phyloP scores from a whole-genome alignment of 2,113 vertebrate genomes.

The Mastomys coucha region DNA sequence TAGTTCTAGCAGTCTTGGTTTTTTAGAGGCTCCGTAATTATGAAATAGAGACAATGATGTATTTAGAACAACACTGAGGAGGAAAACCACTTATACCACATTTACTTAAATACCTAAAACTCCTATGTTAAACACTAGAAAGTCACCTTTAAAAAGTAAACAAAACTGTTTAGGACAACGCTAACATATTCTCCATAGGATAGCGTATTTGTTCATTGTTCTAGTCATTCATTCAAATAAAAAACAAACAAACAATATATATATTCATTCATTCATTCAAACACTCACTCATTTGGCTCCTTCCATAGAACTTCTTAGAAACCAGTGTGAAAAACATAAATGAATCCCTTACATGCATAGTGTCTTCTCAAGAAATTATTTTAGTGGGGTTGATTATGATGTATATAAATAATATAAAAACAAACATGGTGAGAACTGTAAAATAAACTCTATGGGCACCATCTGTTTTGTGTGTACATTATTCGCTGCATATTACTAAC shows the following conservation, averaged over 20 bases:
- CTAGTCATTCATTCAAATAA: slow-evolving; percentile 22
- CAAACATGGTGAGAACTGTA: slow-evolving; percentile 51
- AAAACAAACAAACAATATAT: not conserved
- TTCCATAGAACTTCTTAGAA: slow-evolving; percentile 25
- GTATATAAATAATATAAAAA: slow-evolving; percentile 60
- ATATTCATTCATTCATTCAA: not conserved
- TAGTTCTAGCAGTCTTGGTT: not conserved
- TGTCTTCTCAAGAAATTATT: slow-evolving; percentile 58
- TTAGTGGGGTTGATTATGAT: slow-evolving; percentile 46
- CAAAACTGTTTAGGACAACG: slow-evolving; percentile 8
- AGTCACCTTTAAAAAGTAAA: slow-evolving; percentile 12
- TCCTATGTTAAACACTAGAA: slow-evolving; percentile 9
- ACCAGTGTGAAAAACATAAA: slow-evolving; percentile 25
- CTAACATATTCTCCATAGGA: slow-evolving; percentile 18
- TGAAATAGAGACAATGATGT: not conserved
- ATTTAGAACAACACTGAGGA: not conserved
- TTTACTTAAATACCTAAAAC: slow-evolving; percentile 62
- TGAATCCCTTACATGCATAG: not conserved
- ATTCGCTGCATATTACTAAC: slow-evolving; percentile 56
- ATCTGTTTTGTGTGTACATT: slow-evolving; percentile 63
- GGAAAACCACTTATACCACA: slow-evolving; percentile 9
- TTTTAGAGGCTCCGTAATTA: not conserved
- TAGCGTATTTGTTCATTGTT: slow-evolving; percentile 29
- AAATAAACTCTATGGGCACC: slow-evolving; percentile 34
- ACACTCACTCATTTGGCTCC: not conserved